phyloP scores from a whole-genome alignment of 2,797 vertebrate species.

The Enteromius radiatus region DNA sequence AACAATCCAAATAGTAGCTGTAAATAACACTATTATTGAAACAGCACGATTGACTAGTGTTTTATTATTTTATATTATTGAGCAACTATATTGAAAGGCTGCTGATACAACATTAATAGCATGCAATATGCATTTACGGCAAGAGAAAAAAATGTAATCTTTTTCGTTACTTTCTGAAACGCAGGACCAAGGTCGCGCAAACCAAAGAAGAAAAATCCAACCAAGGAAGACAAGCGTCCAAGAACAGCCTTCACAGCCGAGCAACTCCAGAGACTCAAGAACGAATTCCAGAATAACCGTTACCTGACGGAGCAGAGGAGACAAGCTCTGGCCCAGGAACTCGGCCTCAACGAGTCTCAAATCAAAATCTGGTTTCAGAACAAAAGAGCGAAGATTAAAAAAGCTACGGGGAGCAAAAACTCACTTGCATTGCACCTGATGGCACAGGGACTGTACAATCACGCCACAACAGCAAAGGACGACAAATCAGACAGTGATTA shows the following conservation, averaged over 20 bases:
- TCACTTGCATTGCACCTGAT: constrained; percentile 85
- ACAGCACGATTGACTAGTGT: neutral
- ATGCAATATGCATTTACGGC: neutral
- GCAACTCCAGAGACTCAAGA: constrained; percentile 87
- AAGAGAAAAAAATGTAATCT: constrained; percentile 5
- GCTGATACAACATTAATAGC: neutral
- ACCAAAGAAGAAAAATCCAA: constrained; percentile 87
- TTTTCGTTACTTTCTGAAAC: constrained; percentile 28
- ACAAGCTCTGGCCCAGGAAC: constrained; percentile 86
- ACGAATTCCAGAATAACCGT: constrained; percentile 88
- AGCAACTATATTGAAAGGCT: neutral
- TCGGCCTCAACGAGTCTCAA: constrained; percentile 90
- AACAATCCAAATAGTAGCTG: neutral
- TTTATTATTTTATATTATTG: neutral
- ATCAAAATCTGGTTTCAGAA: constrained; percentile 97
- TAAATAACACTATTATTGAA: neutral
- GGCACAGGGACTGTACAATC: constrained; percentile 92
- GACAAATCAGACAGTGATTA: constrained; percentile 91
- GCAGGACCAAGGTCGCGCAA: constrained; percentile 92
- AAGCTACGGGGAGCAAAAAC: constrained; percentile 86
- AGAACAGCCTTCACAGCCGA: constrained; percentile 90
- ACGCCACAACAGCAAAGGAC: constrained; percentile 83
- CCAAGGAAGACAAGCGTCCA: constrained; percentile 90
- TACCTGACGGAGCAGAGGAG: constrained; percentile 90
- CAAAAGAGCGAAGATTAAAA: constrained; percentile 93